phyloP scores from a whole-genome alignment of 53 echinoderm and acorn worm species.

The Luidia sarsii region DNA sequence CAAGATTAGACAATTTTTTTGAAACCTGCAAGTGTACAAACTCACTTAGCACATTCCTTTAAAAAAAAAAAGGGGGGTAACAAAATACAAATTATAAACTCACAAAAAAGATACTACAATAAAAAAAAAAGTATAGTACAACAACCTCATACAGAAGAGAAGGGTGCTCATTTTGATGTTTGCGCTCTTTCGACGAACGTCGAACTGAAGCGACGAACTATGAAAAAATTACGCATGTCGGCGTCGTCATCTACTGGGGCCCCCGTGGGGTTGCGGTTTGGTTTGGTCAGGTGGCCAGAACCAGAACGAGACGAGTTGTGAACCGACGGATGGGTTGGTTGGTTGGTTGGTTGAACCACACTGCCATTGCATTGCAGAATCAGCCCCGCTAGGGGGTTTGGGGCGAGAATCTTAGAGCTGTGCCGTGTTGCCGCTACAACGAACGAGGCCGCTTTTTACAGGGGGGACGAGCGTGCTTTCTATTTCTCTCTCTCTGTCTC shows the following conservation, averaged over 20 bases:
- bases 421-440: neutral
- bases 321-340: neutral
- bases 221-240: neutral
- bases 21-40: neutral
- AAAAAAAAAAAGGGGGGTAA: neutral
- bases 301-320: too few species aligned
- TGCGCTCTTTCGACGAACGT: constrained; percentile 23
- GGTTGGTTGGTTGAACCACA: too few species aligned
- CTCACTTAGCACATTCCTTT: neutral
- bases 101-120: constrained; percentile 17
- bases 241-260: neutral
- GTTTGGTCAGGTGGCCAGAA: too few species aligned
- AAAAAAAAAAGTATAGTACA: constrained; percentile 29
- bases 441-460: neutral
- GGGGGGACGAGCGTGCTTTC: too few species aligned
- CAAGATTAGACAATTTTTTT: too few species aligned
- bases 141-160: constrained; percentile 50
- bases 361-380: neutral
- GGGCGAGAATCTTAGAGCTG: neutral
- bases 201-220: constrained; percentile 20
- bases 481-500: too few species aligned
- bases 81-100: too few species aligned
- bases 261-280: too few species aligned
- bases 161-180: constrained; percentile 29
- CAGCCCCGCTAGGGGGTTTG: neutral